phyloP scores from a whole-genome alignment of 2,888 invertebrate genomes.

The Epinotia ramella region DNA sequence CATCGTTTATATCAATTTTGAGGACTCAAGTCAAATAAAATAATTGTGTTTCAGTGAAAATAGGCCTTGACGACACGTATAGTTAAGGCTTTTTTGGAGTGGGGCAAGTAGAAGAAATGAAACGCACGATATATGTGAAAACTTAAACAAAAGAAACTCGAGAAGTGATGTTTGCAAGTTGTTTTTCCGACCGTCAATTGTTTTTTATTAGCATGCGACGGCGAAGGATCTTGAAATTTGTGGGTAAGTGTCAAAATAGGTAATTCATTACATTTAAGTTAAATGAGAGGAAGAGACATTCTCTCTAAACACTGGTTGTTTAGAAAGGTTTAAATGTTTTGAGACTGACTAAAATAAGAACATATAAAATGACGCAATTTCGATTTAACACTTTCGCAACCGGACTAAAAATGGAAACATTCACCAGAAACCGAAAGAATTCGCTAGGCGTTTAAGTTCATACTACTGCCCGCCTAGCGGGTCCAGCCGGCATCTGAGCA shows the following conservation, averaged over 20 bases:
- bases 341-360: too few relatives aligned
- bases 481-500: too few relatives aligned
- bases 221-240: slow-evolving; percentile 20
- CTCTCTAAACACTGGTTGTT: too few relatives aligned
- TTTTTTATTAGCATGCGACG: slow-evolving; percentile 12
- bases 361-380: too few relatives aligned
- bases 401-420: too few relatives aligned
- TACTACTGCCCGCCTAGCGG: too few relatives aligned
- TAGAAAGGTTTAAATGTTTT: too few relatives aligned
- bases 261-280: too few relatives aligned
- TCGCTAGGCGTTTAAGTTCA: too few relatives aligned
- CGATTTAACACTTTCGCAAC: too few relatives aligned
- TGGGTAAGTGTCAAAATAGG: slow-evolving; percentile 6
- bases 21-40: background rate
- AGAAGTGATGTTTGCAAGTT: slow-evolving; percentile 2
- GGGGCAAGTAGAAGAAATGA: background rate
- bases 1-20: background rate
- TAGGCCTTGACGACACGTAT: background rate
- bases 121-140: background rate
- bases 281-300: too few relatives aligned
- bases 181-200: slow-evolving; percentile 6
- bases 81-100: background rate
- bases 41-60: background rate
- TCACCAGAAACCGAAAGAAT: too few relatives aligned
- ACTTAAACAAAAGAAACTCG: background rate